Evolutionary conservation across 1,140 invertebrate genomes (phyloP), one percentile per base, ranked within the genome.

Genomic region (Phocides pigmalion): DNA sequence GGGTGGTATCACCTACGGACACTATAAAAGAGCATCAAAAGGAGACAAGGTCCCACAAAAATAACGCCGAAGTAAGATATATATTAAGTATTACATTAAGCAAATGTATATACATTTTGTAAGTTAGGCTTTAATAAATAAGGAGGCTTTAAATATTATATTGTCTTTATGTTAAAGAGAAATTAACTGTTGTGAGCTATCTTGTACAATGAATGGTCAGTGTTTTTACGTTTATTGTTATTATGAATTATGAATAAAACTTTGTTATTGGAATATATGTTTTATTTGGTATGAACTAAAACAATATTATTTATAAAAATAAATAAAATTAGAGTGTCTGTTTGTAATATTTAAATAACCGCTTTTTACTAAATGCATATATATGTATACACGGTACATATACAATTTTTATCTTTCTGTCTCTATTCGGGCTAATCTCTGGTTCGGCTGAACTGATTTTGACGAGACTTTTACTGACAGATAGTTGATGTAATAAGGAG

Each of bases 1-100:
- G 0, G 82, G 91, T 16, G 79, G 89, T 6, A 72, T 89, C 4
- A 84, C 84, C 3, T 91, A 64, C 66, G 89, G 85, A 1, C 88
- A 91, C 46, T 85, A 85, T 62, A 91, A 90, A 74, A 79, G 87
- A 69, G 68, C 82, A 63, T 74, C 85, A 15, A 90, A 86, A 77
- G 14, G 72, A 32, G 79, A 84, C 20, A 83, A 84, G 54, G 51
- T 64, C 28, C 56, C 56, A 12, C 25, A 6, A 59, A 59, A 59
- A 19, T 59, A 47, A 47, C 19, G n/a, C n/a, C n/a, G n/a, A n/a
- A 42, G 17, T 42, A 15, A 8, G 41, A 17, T 2, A 2, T 17
- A 15, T 3, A 28, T 20, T 17, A 14, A 22, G 25, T 47, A 47
- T 47, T 28, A 20, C 47, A 16, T 50, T 16, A 28, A 32, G 25